Percentiles rank a stretch among this genome's conserved stretches.
phyloP scores from a whole-genome alignment of 2,113 vertebrate genomes.

The Camelus bactrianus region DNA sequence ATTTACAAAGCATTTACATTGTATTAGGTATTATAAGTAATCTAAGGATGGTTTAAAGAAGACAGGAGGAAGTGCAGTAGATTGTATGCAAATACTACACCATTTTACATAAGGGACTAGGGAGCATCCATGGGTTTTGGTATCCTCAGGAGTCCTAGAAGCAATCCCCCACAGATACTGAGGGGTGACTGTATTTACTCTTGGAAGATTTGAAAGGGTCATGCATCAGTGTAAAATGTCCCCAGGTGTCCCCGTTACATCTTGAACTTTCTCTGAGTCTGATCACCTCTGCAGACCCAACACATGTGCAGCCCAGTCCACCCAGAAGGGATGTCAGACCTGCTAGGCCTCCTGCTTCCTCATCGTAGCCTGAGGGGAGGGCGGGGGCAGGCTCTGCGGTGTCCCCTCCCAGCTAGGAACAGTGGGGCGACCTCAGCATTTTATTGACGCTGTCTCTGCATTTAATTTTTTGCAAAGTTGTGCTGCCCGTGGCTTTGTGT shows the following conservation, averaged over 20 bases:
- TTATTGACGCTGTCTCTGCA: not conserved
- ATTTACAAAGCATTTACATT: not conserved
- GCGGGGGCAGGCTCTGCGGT: not conserved
- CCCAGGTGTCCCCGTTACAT: not conserved
- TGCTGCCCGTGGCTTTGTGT: not conserved
- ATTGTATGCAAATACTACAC: not conserved
- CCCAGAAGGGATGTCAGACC: not conserved
- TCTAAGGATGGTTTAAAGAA: not conserved
- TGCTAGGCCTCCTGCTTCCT: not conserved
- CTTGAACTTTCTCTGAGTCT: not conserved
- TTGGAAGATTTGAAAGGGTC: not conserved
- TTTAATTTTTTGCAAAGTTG: not conserved
- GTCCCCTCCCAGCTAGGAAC: not conserved
- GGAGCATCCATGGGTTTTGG: not conserved
- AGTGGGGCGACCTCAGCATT: accelerated
- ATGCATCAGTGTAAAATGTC: not conserved
- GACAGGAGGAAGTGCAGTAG: not conserved
- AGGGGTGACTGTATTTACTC: not conserved
- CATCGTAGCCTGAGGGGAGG: not conserved
- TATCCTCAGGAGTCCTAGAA: not conserved
- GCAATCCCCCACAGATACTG: not conserved
- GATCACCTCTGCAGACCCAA: not conserved
- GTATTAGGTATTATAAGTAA: not conserved
- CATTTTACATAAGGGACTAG: not conserved
- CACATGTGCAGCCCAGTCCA: accelerated